Evolutionary conservation across 1,140 invertebrate species (phyloP).

Genomic region (Cyclargus thomasi): DNA sequence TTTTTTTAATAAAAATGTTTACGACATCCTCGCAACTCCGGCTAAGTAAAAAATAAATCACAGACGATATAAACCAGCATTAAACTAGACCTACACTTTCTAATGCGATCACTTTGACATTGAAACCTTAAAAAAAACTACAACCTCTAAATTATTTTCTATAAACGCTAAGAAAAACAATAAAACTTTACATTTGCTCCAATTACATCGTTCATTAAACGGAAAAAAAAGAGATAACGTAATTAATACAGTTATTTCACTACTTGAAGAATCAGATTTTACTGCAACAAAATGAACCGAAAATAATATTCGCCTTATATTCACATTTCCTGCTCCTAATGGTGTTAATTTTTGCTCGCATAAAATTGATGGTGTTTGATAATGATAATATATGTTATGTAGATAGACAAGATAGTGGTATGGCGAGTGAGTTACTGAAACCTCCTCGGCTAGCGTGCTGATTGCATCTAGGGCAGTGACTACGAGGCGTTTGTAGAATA

Average conservation of each 20-base stretch:
- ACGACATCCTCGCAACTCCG: neutral
- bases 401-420: neutral
- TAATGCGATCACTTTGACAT: neutral
- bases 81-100: neutral
- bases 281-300: neutral
- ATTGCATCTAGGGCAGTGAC: constrained; percentile 9
- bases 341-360: neutral
- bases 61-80: neutral
- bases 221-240: neutral
- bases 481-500: neutral
- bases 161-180: neutral
- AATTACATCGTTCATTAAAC: neutral
- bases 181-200: neutral
- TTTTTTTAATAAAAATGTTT: too few species aligned
- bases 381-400: neutral
- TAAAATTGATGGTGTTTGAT: neutral
- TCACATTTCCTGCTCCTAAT: neutral
- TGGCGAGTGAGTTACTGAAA: neutral
- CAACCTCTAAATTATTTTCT: neutral
- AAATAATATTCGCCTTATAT: neutral
- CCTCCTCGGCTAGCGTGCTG: neutral
- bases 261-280: neutral
- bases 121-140: neutral
- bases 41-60: neutral
- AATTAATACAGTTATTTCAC: neutral